Conservation (phyloP, 2,113 vertebrate genomes). For the Grantiella picta region DNA sequence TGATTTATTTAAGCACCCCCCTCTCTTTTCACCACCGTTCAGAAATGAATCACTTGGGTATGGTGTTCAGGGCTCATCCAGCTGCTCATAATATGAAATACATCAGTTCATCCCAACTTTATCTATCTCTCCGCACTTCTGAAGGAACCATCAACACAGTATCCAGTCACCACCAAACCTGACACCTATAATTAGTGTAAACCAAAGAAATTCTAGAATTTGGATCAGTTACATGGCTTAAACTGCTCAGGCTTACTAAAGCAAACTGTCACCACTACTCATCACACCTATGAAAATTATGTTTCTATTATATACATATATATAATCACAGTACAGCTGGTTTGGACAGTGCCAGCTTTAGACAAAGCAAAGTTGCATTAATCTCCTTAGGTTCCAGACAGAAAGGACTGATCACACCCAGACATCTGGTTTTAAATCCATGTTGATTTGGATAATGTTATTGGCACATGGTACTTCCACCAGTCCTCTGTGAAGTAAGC, state of each 20-base stretch:
- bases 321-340: not conserved
- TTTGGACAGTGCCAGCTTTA: not conserved
- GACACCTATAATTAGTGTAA: not conserved
- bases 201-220: not conserved
- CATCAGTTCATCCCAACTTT: slow-evolving; percentile 22
- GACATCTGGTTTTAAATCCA: not conserved
- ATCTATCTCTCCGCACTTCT: slow-evolving; percentile 14
- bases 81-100: slow-evolving; percentile 55
- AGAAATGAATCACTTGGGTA: slow-evolving; percentile 72
- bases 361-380: not conserved
- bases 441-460: not conserved
- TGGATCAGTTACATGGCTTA: not conserved
- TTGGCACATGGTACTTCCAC: not conserved
- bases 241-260: not conserved
- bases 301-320: not conserved
- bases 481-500: not conserved
- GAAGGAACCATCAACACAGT: not conserved
- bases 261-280: not conserved
- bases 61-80: slow-evolving; percentile 57
- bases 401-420: not conserved
- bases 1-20: slow-evolving; percentile 74
- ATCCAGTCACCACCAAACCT: not conserved
- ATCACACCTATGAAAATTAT: not conserved
- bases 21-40: slow-evolving; percentile 65
- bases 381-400: not conserved